Evolutionary conservation across 2,888 invertebrate genomes (phyloP).

Genomic region (Nesidiocoris tenuis): DNA sequence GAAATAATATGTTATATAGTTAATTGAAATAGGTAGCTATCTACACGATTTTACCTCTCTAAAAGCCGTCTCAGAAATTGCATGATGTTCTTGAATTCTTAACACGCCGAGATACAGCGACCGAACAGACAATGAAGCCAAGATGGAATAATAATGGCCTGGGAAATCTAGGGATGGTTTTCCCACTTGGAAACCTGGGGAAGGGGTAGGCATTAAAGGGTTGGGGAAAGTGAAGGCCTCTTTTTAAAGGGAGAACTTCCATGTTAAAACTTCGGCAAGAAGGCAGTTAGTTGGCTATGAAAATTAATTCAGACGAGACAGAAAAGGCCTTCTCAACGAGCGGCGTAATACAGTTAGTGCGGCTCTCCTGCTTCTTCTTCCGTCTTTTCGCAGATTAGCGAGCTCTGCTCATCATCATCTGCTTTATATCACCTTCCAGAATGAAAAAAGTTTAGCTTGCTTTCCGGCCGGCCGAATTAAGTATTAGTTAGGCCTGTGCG

Average conservation of each 20-base stretch:
- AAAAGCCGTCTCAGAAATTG: too few species aligned
- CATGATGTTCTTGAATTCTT: neutral
- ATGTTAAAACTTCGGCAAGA: constrained; percentile 15
- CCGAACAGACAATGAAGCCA: neutral
- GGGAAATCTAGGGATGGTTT: neutral
- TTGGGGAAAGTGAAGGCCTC: too few species aligned
- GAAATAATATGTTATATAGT: too few species aligned
- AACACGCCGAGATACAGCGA: neutral
- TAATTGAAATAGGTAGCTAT: too few species aligned
- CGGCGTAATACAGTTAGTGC: constrained; percentile 20
- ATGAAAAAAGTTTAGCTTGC: too few species aligned
- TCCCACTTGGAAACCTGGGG: neutral
- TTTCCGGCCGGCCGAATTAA: too few species aligned
- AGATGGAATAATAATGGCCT: neutral
- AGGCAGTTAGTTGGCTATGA: constrained; percentile 19
- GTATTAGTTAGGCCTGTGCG: too few species aligned
- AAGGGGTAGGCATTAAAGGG: too few species aligned
- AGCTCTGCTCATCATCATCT: neutral
- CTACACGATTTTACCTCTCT: too few species aligned
- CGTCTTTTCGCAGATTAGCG: neutral
- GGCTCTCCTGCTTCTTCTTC: neutral
- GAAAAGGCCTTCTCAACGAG: neutral
- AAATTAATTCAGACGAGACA: constrained; percentile 20
- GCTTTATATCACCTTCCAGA: neutral
- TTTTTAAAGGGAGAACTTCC: constrained; percentile 13